Evolutionary conservation across 2,113 vertebrate species (phyloP).

Genomic region (Megaleporinus macrocephalus): DNA sequence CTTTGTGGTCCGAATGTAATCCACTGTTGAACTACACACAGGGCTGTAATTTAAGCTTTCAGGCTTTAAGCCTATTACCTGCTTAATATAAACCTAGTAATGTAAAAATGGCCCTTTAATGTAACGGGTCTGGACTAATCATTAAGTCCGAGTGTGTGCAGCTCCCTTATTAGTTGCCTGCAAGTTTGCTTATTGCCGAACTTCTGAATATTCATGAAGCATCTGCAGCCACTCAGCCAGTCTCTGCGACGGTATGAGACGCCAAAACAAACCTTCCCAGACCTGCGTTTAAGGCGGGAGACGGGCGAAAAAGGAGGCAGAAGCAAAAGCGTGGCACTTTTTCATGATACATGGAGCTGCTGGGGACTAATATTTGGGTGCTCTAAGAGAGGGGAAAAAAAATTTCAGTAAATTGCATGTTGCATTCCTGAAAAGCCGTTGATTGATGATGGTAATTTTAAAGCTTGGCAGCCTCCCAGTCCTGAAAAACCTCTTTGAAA

Average conservation of each 20-base stretch:
- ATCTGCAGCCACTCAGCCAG: background rate
- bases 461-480: slow-evolving; percentile 66
- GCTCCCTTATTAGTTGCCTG: background rate
- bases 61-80: background rate
- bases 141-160: background rate
- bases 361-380: slow-evolving; percentile 65
- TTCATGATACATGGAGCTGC: slow-evolving; percentile 56
- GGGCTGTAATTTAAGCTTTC: background rate
- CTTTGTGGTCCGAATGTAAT: background rate
- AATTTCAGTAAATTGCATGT: slow-evolving; percentile 70
- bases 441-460: slow-evolving; percentile 78
- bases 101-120: background rate
- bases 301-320: slow-evolving; percentile 10
- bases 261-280: background rate
- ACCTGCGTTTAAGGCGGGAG: slow-evolving; percentile 22
- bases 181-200: background rate
- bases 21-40: background rate
- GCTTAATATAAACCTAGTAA: background rate
- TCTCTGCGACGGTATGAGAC: no score
- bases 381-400: slow-evolving; percentile 59
- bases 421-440: slow-evolving; percentile 70
- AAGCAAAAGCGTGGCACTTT: slow-evolving; percentile 23
- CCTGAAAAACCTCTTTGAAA: slow-evolving; percentile 62
- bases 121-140: background rate
- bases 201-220: background rate